These are phyloP conservation scores for Rallus limicola DNA, from an alignment of 2,113 vertebrate genomes.

Conservation along the genomic window DNA sequence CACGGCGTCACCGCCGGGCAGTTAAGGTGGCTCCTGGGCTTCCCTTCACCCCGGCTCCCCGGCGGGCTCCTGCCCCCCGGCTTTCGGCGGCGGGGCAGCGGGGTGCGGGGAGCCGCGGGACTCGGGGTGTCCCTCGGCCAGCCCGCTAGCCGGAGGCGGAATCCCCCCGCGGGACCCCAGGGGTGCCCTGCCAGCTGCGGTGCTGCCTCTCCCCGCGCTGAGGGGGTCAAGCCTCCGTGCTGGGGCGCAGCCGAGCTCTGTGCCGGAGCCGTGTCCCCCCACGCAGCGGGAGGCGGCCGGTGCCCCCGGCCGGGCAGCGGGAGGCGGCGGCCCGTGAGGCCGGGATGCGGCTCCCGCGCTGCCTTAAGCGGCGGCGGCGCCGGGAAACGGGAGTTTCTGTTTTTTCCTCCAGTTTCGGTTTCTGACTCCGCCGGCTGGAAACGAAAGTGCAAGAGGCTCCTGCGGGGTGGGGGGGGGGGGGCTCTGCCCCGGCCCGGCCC, in stretches of 20 bases:
- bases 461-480: no score
- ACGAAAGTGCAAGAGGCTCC: neutral
- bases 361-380: neutral
- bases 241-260: no score
- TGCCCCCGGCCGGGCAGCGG: neutral
- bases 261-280: no score
- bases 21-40: neutral
- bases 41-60: neutral
- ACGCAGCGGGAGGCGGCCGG: no score
- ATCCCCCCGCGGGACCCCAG: neutral
- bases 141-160: neutral
- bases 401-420: neutral
- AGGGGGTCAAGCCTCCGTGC: neutral
- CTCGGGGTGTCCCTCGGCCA: neutral
- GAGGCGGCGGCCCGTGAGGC: rapidly evolving
- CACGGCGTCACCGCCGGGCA: neutral
- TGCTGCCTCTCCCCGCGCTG: rapidly evolving
- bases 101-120: neutral
- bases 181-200: neutral
- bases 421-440: neutral
- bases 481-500: neutral
- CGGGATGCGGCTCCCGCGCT: neutral
- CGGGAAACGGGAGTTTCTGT: neutral
- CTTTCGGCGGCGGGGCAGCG: neutral
- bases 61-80: neutral